Evolutionary conservation across 1,140 invertebrate species (phyloP).

Genomic region (Drosophila truncata): DNA sequence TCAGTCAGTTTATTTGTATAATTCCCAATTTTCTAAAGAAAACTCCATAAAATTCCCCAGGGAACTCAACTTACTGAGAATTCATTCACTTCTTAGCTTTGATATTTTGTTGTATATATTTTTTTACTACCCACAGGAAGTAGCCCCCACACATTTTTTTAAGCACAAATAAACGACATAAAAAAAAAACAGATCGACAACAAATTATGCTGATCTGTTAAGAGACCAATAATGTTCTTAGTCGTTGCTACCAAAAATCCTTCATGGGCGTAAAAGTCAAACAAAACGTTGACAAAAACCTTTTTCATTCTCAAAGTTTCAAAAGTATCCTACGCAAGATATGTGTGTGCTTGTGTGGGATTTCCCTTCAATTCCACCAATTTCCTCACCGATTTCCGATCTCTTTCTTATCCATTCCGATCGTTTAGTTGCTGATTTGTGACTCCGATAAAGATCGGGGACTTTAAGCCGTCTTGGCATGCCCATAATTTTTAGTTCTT

Average conservation of each 20-base stretch:
- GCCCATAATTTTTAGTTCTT: slow-evolving; percentile 68
- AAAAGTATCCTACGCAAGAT: slow-evolving; percentile 42
- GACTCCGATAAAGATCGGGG: slow-evolving; percentile 33
- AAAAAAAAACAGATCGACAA: slow-evolving; percentile 13
- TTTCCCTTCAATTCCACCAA: not conserved
- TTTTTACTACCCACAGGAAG: slow-evolving; percentile 38
- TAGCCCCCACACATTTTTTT: slow-evolving; percentile 1
- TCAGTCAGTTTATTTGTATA: not conserved
- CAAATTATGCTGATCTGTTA: slow-evolving; percentile 44
- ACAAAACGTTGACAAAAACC: slow-evolving; percentile 34
- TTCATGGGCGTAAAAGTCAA: slow-evolving; percentile 24
- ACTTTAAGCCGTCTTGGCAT: slow-evolving; percentile 62
- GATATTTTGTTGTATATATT: not conserved
- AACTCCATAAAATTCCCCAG: slow-evolving; percentile 10
- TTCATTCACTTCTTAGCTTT: not conserved
- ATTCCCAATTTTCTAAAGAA: not conserved
- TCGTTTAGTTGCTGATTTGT: slow-evolving; percentile 59
- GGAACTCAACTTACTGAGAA: slow-evolving; percentile 3
- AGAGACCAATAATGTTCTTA: slow-evolving; percentile 39
- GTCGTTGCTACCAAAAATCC: slow-evolving; percentile 22
- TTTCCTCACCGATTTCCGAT: not conserved
- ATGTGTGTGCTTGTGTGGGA: slow-evolving; percentile 19
- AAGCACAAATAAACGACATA: not conserved
- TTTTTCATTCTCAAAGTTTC: not conserved
- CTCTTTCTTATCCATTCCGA: slow-evolving; percentile 11